Evolutionary conservation across 2,888 invertebrate genomes (phyloP).

Genomic region (Choreutis nemorana): DNA sequence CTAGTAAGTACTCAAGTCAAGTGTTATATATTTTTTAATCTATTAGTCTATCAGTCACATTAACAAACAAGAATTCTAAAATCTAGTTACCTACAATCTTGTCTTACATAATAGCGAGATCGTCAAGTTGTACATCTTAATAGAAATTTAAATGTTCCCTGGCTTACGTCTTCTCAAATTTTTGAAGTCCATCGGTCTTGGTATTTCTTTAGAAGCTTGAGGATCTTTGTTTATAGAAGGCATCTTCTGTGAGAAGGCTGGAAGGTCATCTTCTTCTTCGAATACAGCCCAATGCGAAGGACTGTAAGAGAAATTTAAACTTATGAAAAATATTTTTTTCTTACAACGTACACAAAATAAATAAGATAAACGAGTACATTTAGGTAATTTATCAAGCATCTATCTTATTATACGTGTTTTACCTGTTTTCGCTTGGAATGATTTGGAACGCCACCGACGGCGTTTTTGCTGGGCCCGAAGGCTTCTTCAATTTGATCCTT

Average conservation of each 20-base stretch:
- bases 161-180: constrained; percentile 29
- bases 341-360: neutral
- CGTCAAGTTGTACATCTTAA: neutral
- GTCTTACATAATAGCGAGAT: too few species aligned
- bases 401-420: constrained; percentile 9
- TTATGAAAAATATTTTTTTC: constrained; percentile 1
- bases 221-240: constrained; percentile 44
- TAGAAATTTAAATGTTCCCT: neutral
- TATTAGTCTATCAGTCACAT: too few species aligned
- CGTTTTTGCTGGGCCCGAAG: constrained; percentile 34
- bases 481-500: constrained; percentile 25
- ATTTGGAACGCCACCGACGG: constrained; percentile 56
- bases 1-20: too few species aligned
- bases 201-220: constrained; percentile 45
- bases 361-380: neutral
- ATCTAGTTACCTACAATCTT: too few species aligned
- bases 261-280: constrained; percentile 42
- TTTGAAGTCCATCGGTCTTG: constrained; percentile 41
- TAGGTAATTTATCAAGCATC: neutral
- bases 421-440: constrained; percentile 60
- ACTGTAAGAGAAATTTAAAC: constrained; percentile 27
- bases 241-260: constrained; percentile 30
- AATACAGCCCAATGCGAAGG: constrained; percentile 55
- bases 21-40: too few species aligned
- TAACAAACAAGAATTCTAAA: too few species aligned